A percentile compares a stretch with the other conserved stretches of the same genome.
phyloP scores from a whole-genome alignment of 2,797 vertebrate species.

The Xenopus petersii region DNA sequence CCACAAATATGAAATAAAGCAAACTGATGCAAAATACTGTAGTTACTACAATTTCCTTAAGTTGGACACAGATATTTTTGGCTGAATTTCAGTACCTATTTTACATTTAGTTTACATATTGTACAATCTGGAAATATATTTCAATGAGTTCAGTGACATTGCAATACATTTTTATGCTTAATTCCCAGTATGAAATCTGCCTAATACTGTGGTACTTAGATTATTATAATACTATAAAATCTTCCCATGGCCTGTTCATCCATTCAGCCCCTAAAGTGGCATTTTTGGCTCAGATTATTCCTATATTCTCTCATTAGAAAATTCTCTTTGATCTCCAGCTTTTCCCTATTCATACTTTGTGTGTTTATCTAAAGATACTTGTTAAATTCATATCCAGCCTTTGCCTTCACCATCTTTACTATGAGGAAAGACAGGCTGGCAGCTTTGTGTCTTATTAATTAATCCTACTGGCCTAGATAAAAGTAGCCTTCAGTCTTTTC shows the following conservation, averaged over 20 bases:
- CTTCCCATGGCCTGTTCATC: background rate
- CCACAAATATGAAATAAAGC: too few relatives aligned
- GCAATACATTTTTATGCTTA: slow-evolving; percentile 3
- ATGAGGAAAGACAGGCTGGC: background rate
- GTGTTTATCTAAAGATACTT: background rate
- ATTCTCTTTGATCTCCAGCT: slow-evolving; percentile 1
- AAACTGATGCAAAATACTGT: background rate
- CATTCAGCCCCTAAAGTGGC: slow-evolving; percentile 1
- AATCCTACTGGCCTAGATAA: slow-evolving; percentile 1
- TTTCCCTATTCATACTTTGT: background rate
- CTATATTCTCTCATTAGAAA: background rate
- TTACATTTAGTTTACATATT: background rate
- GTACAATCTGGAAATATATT: background rate
- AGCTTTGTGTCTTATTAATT: slow-evolving; percentile 31
- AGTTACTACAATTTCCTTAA: background rate
- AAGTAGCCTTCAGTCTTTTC: background rate
- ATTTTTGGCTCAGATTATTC: background rate
- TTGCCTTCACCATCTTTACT: background rate
- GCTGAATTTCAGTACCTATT: background rate
- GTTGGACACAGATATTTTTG: background rate
- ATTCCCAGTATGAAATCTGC: slow-evolving; percentile 4
- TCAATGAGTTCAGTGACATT: slow-evolving; percentile 6
- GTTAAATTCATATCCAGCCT: background rate
- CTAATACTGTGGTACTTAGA: slow-evolving; percentile 10
- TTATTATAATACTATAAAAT: slow-evolving; percentile 13